Evolutionary conservation across 2,113 vertebrate genomes (phyloP).

Genomic region (sheep (Ovis aries)): DNA sequence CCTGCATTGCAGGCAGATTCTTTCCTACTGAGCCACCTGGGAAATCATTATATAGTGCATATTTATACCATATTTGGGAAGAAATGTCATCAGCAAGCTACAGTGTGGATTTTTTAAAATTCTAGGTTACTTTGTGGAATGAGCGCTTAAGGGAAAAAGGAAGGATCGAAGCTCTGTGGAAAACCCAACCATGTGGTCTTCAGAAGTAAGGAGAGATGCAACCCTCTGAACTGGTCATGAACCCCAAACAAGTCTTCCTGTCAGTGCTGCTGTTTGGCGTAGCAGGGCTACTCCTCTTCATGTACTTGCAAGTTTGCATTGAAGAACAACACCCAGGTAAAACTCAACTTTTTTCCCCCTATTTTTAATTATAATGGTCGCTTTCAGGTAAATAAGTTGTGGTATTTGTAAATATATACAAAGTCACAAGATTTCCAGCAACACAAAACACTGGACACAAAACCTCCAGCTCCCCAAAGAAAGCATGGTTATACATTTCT

Average conservation of each 20-base stretch:
- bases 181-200: constrained; percentile 52
- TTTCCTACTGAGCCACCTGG: background rate
- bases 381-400: background rate
- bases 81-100: background rate
- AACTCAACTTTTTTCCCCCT: no score
- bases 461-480: background rate
- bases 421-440: background rate
- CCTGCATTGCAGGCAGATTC: background rate
- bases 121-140: constrained; percentile 61
- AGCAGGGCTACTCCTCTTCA: constrained; percentile 81
- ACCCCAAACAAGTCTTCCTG: constrained; percentile 79
- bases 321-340: constrained; percentile 80
- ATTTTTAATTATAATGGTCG: background rate
- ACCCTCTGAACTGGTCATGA: constrained; percentile 78
- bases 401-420: background rate
- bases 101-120: constrained; percentile 23
- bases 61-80: background rate
- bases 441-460: background rate
- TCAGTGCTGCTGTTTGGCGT: constrained; percentile 81
- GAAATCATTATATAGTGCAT: background rate
- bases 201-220: constrained; percentile 65
- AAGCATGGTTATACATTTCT: background rate
- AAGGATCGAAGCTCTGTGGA: background rate
- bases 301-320: constrained; percentile 80
- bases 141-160: background rate